Base-by-base conservation (phyloP, 2,113 vertebrate species). In the Rhea pennata region DNA sequence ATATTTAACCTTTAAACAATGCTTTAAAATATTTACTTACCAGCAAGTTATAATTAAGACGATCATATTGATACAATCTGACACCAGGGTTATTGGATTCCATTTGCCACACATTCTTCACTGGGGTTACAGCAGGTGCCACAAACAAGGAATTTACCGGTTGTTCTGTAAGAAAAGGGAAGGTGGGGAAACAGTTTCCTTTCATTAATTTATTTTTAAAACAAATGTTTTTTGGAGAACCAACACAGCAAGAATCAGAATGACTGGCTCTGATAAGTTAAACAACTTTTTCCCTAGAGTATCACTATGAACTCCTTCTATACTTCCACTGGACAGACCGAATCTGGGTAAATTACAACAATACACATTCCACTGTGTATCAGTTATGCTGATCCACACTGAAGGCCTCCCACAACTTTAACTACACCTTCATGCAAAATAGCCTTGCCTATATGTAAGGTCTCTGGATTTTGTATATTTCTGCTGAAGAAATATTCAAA, bases 11-110 rank as follows among this genome's bases (percentile, higher is more conserved):
- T 46, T 75, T 83, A 67, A 84, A 72, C 6, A 65, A 78, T 20
- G 19, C 53, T 92, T 86, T 72, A 92, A 79, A 87, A 80, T 61
- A n/a, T 54, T 81, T 17, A 95, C 98, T 98, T 97, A 99, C 99
- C 98, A 98, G 44, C 95, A 99, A 83, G 26, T 82, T 93, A 66
- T 97, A 99, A 92, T 98, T 98, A 86, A 71, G n/a, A 46, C 69
- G 70, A 88, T 98, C 88, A 93, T 99, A 99, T 36, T 98, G 96
- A 95, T 99, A 99, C 51, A 99, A 96, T 36, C 99, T 98, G 91
- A 99, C 92, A 6, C 98, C 98, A 12, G 99, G 99, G 93, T 99
- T 99, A 97, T 99, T 99, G 31, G 99, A 99, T 61, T 98, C 98
- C 3, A 93, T 96, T 92, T 98, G 97, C 65, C 11, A 17, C 22